These are phyloP conservation scores for Timema cristinae DNA, from an alignment of 2,888 invertebrate genomes.

Conservation along the genomic window DNA sequence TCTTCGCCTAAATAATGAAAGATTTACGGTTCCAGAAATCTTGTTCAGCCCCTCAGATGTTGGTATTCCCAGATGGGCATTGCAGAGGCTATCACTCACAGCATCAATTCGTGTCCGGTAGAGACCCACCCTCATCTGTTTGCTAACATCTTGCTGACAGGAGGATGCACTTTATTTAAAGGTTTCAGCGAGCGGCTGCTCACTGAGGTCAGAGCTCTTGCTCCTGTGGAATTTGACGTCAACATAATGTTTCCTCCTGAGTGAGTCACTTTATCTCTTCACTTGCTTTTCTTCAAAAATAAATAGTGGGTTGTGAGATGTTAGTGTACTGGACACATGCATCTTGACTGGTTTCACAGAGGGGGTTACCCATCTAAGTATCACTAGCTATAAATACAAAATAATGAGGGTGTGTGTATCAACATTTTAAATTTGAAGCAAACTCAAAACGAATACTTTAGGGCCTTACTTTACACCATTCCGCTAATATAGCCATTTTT, in stretches of 20 bases:
- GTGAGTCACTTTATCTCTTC: conserved; percentile 48
- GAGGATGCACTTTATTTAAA: conserved; percentile 73
- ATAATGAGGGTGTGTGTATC: too few species aligned
- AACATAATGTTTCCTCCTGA: conserved; percentile 65
- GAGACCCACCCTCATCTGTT: conserved; percentile 72
- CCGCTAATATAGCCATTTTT: too few species aligned
- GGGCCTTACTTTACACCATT: too few species aligned
- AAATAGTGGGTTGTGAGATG: background rate
- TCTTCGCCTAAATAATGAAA: conserved; percentile 82
- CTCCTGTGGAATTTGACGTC: conserved; percentile 73
- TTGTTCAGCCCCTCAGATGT: conserved; percentile 93
- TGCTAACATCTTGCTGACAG: conserved; percentile 79
- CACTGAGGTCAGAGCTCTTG: conserved; percentile 71
- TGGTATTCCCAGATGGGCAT: conserved; percentile 90
- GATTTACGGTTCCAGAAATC: conserved; percentile 92
- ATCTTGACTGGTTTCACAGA: too few species aligned
- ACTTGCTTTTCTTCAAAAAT: background rate
- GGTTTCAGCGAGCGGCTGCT: conserved; percentile 78
- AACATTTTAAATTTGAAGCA: too few species aligned
- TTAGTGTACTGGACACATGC: background rate
- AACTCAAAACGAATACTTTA: too few species aligned
- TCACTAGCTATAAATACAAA: too few species aligned
- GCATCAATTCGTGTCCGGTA: conserved; percentile 69
- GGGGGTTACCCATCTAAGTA: too few species aligned
- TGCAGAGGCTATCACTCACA: conserved; percentile 78